These are phyloP conservation scores for Odontocerum albicorne DNA, from an alignment of 2,888 invertebrate species.

Conservation along the genomic window DNA sequence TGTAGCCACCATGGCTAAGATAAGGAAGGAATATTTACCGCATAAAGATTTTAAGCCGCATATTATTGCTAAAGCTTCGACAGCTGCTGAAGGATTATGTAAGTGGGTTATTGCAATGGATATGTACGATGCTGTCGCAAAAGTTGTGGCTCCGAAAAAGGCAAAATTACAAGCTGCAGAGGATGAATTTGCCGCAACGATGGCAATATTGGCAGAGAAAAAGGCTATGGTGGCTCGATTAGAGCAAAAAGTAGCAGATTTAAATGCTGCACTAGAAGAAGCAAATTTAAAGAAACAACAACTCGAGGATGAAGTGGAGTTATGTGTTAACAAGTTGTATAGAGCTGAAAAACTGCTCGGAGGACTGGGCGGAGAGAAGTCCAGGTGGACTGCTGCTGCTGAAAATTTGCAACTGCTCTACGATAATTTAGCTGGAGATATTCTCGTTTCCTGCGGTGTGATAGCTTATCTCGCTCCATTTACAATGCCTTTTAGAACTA, in stretches of 20 bases:
- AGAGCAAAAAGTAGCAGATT: conserved; percentile 72
- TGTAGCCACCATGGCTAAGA: conserved; percentile 68
- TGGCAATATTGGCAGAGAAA: conserved; percentile 84
- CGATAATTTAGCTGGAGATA: conserved; percentile 86
- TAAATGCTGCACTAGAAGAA: conserved; percentile 69
- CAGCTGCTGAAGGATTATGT: conserved; percentile 91
- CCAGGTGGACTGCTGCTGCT: conserved; percentile 80
- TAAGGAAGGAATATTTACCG: conserved; percentile 72
- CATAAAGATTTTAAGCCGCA: conserved; percentile 79
- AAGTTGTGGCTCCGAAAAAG: conserved; percentile 84
- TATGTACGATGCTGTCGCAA: conserved; percentile 82
- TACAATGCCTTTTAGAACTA: conserved; percentile 66
- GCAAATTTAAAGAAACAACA: conserved; percentile 67
- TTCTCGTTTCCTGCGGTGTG: conserved; percentile 83
- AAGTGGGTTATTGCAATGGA: conserved; percentile 92
- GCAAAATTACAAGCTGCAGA: conserved; percentile 80
- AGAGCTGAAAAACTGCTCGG: conserved; percentile 87
- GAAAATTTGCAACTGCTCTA: conserved; percentile 72
- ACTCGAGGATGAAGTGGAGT: conserved; percentile 71
- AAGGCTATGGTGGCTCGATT: conserved; percentile 74
- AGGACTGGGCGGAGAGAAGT: conserved; percentile 86
- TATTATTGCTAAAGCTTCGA: conserved; percentile 84
- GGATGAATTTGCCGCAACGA: conserved; percentile 76
- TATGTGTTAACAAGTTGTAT: conserved; percentile 81
- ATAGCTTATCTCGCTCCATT: conserved; percentile 90